These are phyloP conservation scores for Andrena camellia DNA, from an alignment of 2,888 invertebrate genomes.

Conservation along the genomic window DNA sequence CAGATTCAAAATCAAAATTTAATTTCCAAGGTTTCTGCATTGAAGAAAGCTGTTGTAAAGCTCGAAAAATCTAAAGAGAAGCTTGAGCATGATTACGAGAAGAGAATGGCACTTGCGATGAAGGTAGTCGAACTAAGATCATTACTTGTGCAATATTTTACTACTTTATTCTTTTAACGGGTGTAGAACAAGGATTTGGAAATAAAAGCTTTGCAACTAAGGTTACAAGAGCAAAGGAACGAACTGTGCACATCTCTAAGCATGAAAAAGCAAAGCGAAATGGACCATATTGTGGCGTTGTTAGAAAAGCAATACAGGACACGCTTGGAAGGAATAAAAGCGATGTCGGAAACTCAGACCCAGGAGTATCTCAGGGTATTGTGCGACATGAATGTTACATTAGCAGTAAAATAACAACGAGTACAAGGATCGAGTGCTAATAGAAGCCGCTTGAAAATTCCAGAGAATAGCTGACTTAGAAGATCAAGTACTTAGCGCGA, in stretches of 20 bases:
- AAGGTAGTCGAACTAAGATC: slow-evolving; percentile 68
- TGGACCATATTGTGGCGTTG: slow-evolving; percentile 67
- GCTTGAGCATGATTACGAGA: slow-evolving; percentile 74
- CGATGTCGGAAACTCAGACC: slow-evolving; percentile 70
- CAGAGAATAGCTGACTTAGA: slow-evolving; percentile 72
- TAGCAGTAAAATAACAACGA: neutral
- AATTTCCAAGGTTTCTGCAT: slow-evolving; percentile 64
- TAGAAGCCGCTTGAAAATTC: slow-evolving; percentile 31
- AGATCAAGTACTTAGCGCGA: slow-evolving; percentile 64
- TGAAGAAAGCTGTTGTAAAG: slow-evolving; percentile 74
- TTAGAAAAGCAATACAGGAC: slow-evolving; percentile 76
- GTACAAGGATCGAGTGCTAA: slow-evolving; percentile 1
- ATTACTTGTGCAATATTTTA: slow-evolving; percentile 4
- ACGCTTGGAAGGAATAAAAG: slow-evolving; percentile 71
- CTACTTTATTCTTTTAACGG: neutral
- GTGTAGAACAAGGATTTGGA: slow-evolving; percentile 77
- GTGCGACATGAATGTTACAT: neutral
- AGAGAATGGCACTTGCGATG: slow-evolving; percentile 74
- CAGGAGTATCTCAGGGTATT: slow-evolving; percentile 74
- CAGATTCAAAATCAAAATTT: slow-evolving; percentile 73
- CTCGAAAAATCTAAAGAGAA: slow-evolving; percentile 77
- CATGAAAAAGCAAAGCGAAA: slow-evolving; percentile 75
- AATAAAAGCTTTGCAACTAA: slow-evolving; percentile 75
- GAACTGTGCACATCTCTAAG: slow-evolving; percentile 74
- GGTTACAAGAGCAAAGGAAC: slow-evolving; percentile 74